Conservation (phyloP, 2,113 vertebrate species). For the Callospermophilus lateralis region DNA sequence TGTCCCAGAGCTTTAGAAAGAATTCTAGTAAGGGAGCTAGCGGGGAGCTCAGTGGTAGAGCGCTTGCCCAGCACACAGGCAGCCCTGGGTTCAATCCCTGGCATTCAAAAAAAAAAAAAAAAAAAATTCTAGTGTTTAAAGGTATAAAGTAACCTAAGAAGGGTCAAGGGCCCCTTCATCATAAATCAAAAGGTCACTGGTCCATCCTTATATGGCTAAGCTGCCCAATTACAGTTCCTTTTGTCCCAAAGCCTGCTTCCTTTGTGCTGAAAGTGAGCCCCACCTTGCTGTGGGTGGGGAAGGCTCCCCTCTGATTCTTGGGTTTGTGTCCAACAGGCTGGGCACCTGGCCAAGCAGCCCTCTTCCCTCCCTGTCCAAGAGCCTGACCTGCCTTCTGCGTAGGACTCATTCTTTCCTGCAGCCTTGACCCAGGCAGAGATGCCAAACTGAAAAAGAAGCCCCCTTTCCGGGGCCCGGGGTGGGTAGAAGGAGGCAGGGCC, state of each 20-base stretch:
- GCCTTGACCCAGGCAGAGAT: conserved; percentile 58
- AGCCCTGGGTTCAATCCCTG: neutral
- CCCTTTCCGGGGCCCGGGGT: neutral
- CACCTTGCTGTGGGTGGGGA: neutral
- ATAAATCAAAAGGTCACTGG: conserved; percentile 28
- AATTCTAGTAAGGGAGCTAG: neutral
- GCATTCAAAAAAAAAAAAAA: neutral
- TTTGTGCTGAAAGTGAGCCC: conserved; percentile 68
- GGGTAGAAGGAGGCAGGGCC: neutral
- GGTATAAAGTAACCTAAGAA: neutral
- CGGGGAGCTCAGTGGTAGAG: neutral
- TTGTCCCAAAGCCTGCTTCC: conserved; percentile 31
- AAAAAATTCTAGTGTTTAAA: neutral
- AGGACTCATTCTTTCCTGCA: neutral
- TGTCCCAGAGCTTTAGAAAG: neutral
- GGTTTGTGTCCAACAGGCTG: conserved; percentile 68
- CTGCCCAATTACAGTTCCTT: neutral
- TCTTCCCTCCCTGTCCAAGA: neutral
- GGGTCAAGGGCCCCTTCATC: neutral
- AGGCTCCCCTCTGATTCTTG: conserved; percentile 36
- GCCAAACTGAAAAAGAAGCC: conserved; percentile 34
- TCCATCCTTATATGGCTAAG: neutral
- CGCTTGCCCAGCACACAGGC: neutral
- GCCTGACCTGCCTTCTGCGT: neutral
- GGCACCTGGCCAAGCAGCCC: conserved; percentile 53